Conservation (phyloP, 92 coral and sea anemone genomes). For the Meandrina meandrites region DNA sequence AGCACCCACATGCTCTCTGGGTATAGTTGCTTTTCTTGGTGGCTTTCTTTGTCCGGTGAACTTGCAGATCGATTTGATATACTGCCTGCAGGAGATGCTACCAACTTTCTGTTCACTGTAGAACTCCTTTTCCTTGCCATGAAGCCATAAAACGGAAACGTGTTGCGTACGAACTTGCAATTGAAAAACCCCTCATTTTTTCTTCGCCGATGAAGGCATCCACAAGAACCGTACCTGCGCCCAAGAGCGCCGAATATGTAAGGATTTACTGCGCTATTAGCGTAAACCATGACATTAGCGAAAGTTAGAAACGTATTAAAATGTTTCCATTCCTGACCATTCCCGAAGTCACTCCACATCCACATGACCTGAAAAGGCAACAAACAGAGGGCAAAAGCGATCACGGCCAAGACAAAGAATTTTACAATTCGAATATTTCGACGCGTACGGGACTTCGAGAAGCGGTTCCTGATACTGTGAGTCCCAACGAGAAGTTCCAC, state of each 20-base stretch:
- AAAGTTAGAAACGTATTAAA: conserved; percentile 49
- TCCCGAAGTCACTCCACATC: conserved; percentile 76
- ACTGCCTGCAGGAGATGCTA: neutral
- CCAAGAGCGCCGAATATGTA: conserved; percentile 69
- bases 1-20: neutral
- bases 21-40: neutral
- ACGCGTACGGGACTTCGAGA: conserved; percentile 24
- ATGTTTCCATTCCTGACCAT: conserved; percentile 55
- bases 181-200: neutral
- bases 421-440: conserved; percentile 66
- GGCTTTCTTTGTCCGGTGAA: neutral
- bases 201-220: neutral
- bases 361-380: conserved; percentile 76
- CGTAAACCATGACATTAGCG: conserved; percentile 61
- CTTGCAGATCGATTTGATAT: neutral
- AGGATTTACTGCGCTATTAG: conserved; percentile 72
- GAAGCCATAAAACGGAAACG: neutral
- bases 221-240: conserved; percentile 15
- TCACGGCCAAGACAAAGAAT: conserved; percentile 70
- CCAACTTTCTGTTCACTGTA: neutral
- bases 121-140: neutral
- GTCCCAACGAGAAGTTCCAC: conserved; percentile 3
- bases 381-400: conserved; percentile 70
- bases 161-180: neutral
- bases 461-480: neutral